Evolutionary conservation across 2,888 invertebrate genomes (phyloP), one percentile per base, ranked within the genome.

Genomic region (Syrista parreyssii): DNA sequence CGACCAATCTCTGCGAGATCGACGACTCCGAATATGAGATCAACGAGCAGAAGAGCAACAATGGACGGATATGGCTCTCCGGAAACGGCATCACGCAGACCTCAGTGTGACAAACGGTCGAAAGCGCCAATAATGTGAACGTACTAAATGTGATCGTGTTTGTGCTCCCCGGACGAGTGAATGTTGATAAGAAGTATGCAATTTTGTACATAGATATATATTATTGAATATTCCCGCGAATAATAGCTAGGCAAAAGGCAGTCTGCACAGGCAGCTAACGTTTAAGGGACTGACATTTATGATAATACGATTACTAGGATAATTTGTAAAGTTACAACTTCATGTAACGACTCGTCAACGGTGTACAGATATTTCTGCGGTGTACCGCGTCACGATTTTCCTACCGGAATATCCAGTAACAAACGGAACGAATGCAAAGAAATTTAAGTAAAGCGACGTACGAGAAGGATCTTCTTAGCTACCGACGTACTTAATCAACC

Each of bases 1-100:
- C 98, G 76, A 95, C 96, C 76, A 95, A 96, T 91, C 93, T 98
- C 82, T 98, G 98, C 93, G 98, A 98, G 93, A 97, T 98, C 88
- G 98, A 98, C 92, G 97, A 97, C 92, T 96, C 96, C 73, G 97
- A 97, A 90, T 95, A 94, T 87, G 96, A 96, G 91, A 92, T 92
- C 81, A 86, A 90, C 81, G 92, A 92, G 79, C 89, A 89, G 79
- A 92, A 92, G 84, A 91, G 86, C 81, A 90, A 91, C 81, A 82
- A 82, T 68, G 90, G 90, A 74, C 88, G 90, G 34, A 84, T 89
- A 76, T 92, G 92, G 92, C 85, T 91, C 74, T 88, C 89, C 69
- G 88, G 89, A 31, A 88, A 87, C 80, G 90, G 91, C 78, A 90
- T 92, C 82, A 92, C 92, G 71, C 92, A 92, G 79, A 92, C 92